Percentiles rank a stretch among this genome's conserved stretches.
These are phyloP conservation scores for Eristalis arbustorum DNA, from an alignment of 2,888 invertebrate genomes.

Conservation along the genomic window DNA sequence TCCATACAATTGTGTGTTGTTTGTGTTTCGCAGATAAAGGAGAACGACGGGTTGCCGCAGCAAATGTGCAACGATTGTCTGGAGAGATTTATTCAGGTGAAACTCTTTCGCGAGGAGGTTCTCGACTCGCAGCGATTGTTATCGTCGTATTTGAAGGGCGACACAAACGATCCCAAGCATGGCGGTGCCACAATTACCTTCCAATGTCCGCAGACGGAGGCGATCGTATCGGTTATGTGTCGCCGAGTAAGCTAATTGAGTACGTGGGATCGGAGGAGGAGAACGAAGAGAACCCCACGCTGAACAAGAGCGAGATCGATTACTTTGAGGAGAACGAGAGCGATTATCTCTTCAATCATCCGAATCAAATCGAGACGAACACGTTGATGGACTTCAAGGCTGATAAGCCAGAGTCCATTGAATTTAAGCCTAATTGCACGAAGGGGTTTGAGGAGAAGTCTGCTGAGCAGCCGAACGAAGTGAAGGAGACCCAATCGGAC, in stretches of 20 bases:
- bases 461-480: not conserved
- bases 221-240: constrained; percentile 42
- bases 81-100: constrained; percentile 71
- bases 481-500: constrained; percentile 29
- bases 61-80: constrained; percentile 73
- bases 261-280: constrained; percentile 49
- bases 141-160: constrained; percentile 67
- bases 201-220: constrained; percentile 22
- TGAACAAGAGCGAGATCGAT: constrained; percentile 13
- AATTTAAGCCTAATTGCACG: constrained; percentile 8
- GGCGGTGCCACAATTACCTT: constrained; percentile 22
- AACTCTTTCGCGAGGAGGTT: constrained; percentile 72
- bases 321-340: constrained; percentile 49
- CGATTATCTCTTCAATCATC: constrained; percentile 57
- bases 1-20: not conserved
- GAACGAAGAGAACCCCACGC: not conserved
- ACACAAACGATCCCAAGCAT: not conserved
- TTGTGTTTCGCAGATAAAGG: constrained; percentile 67
- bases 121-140: constrained; percentile 71
- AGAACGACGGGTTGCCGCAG: constrained; percentile 72
- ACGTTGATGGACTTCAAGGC: not conserved
- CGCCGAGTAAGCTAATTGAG: constrained; percentile 53
- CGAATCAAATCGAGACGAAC: constrained; percentile 42
- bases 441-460: constrained; percentile 26
- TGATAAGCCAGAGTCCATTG: constrained; percentile 11